These are phyloP conservation scores for Bombus haemorrhoidalis DNA, from an alignment of 1,140 invertebrate species.

Conservation along the genomic window DNA sequence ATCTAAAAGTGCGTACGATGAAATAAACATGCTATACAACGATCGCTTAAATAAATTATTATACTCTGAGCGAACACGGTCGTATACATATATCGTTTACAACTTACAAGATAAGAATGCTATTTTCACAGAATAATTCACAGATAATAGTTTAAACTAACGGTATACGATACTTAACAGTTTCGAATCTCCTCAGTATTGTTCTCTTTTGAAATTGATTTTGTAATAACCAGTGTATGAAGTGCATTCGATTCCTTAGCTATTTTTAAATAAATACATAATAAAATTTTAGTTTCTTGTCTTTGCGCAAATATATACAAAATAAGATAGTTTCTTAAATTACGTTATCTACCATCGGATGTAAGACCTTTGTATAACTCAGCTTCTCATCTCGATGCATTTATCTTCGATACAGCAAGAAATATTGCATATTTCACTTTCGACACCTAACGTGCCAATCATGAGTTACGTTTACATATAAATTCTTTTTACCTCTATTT, in stretches of 20 bases:
- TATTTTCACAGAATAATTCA: background rate
- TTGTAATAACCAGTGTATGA: background rate
- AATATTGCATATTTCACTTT: constrained; percentile 1
- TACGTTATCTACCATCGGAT: background rate
- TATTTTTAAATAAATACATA: background rate
- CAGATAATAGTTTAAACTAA: background rate
- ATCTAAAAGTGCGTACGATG: constrained; percentile 11
- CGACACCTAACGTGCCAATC: background rate
- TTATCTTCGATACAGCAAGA: background rate
- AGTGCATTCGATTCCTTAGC: background rate
- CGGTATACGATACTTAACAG: background rate
- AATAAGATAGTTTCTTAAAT: background rate
- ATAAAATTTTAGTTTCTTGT: constrained; percentile 14
- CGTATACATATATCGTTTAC: constrained; percentile 12
- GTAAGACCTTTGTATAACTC: constrained; percentile 10
- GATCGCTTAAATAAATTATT: constrained; percentile 30
- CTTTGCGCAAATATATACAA: constrained; percentile 25
- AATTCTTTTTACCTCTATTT: constrained; percentile 1
- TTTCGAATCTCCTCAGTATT: background rate
- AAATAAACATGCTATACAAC: constrained; percentile 33
- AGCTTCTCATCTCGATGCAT: constrained; percentile 13
- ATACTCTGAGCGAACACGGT: background rate
- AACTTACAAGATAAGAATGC: constrained; percentile 13
- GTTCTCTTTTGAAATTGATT: background rate
- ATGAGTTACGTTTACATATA: background rate